These are phyloP conservation scores for Cebidichthys violaceus DNA, from an alignment of 2,113 vertebrate genomes.

Conservation along the genomic window DNA sequence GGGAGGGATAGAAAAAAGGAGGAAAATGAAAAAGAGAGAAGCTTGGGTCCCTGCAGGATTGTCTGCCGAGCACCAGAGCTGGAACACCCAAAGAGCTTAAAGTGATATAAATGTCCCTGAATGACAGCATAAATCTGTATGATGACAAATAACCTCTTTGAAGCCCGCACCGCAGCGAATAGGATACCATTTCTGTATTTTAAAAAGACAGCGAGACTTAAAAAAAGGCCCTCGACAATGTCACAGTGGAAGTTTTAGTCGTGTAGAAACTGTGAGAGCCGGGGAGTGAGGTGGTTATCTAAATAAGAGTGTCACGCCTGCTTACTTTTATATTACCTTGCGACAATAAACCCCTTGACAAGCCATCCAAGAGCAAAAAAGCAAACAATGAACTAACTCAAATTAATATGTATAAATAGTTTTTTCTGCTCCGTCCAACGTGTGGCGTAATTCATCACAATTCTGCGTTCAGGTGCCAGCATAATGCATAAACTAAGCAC, in stretches of 20 bases:
- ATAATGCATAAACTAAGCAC: conserved; percentile 81
- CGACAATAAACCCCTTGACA: conserved; percentile 62
- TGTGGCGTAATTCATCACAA: conserved; percentile 81
- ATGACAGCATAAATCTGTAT: conserved; percentile 82
- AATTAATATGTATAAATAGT: conserved; percentile 67
- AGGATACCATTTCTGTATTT: conserved; percentile 80
- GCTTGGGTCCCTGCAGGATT: conserved; percentile 64
- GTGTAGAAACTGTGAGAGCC: conserved; percentile 54
- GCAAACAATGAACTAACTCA: conserved; percentile 71
- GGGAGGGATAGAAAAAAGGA: conserved; percentile 55
- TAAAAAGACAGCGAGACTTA: conserved; percentile 65
- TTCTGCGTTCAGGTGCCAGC: conserved; percentile 67
- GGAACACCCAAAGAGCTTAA: conserved; percentile 80
- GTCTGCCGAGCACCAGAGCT: conserved; percentile 64
- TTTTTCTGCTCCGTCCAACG: conserved; percentile 67
- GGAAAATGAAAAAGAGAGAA: conserved; percentile 53
- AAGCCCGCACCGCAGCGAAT: conserved; percentile 76
- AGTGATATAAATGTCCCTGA: conserved; percentile 84
- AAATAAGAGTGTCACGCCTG: conserved; percentile 77
- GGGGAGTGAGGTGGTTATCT: conserved; percentile 67
- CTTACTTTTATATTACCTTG: conserved; percentile 79
- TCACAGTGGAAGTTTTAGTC: conserved; percentile 77
- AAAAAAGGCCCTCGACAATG: conserved; percentile 66
- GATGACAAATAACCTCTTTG: conserved; percentile 85
- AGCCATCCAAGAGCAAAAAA: conserved; percentile 47